These are phyloP conservation scores for Thunnus thynnus DNA, from an alignment of 2,113 vertebrate genomes.

Conservation along the genomic window DNA sequence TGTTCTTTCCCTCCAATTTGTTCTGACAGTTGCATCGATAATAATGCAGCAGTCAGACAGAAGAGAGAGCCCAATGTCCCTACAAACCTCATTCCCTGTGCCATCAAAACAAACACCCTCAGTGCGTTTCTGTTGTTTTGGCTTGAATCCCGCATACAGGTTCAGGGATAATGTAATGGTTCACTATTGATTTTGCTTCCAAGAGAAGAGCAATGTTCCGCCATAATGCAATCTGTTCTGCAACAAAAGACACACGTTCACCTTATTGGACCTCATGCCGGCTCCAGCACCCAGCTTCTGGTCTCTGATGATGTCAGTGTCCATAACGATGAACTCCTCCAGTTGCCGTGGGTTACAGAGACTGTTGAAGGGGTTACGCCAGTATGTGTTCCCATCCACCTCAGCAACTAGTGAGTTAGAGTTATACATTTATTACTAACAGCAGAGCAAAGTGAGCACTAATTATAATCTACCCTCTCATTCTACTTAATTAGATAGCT, in stretches of 20 bases:
- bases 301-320: slow-evolving; percentile 87
- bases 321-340: slow-evolving; percentile 97
- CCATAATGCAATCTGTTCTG: slow-evolving; percentile 63
- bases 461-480: not conserved
- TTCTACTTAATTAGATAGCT: not conserved
- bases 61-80: not conserved
- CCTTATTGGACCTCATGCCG: slow-evolving; percentile 92
- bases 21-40: slow-evolving; percentile 34
- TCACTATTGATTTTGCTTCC: slow-evolving; percentile 67
- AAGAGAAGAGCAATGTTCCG: slow-evolving; percentile 57
- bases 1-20: slow-evolving; percentile 4
- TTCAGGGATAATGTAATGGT: slow-evolving; percentile 68
- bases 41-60: slow-evolving; percentile 25
- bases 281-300: slow-evolving; percentile 90
- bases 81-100: slow-evolving; percentile 8
- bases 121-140: slow-evolving; percentile 23
- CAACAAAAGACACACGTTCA: slow-evolving; percentile 69
- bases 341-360: slow-evolving; percentile 92
- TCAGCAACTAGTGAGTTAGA: slow-evolving; percentile 89
- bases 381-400: slow-evolving; percentile 93
- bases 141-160: slow-evolving; percentile 39
- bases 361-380: slow-evolving; percentile 94
- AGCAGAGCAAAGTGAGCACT: not conserved
- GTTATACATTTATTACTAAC: not conserved
- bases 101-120: slow-evolving; percentile 33